Evolutionary conservation across 2,113 vertebrate genomes (phyloP).

Genomic region (Marmota flaviventris): DNA sequence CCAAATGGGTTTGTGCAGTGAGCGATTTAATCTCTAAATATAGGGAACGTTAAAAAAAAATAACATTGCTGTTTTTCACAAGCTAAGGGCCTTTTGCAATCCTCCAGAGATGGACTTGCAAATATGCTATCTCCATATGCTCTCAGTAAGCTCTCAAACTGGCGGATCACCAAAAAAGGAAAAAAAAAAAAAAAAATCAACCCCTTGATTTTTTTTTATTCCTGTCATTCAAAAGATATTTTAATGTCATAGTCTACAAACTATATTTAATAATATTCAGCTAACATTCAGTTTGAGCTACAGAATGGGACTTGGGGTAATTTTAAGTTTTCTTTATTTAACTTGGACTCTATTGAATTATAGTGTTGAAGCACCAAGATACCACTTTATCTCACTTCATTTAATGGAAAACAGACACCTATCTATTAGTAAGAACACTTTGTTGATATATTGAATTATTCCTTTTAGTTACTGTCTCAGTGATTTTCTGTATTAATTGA

Average conservation of each 20-base stretch:
- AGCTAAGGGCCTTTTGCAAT: slow-evolving; percentile 94
- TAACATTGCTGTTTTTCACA: slow-evolving; percentile 96
- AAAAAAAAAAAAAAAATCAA: slow-evolving; percentile 78
- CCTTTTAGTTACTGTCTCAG: neutral
- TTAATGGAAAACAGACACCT: slow-evolving; percentile 65
- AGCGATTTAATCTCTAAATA: slow-evolving; percentile 99
- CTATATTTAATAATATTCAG: slow-evolving; percentile 84
- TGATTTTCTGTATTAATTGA: slow-evolving; percentile 64
- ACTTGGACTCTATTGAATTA: slow-evolving; percentile 59
- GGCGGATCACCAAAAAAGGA: slow-evolving; percentile 88
- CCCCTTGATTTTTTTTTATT: slow-evolving; percentile 84
- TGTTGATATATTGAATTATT: slow-evolving; percentile 48
- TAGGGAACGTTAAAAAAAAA: slow-evolving; percentile 98
- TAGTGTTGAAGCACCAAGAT: slow-evolving; percentile 51
- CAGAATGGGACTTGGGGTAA: slow-evolving; percentile 67
- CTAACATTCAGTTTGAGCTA: slow-evolving; percentile 59
- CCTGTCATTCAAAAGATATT: slow-evolving; percentile 86
- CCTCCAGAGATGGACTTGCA: slow-evolving; percentile 98
- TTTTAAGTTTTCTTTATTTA: slow-evolving; percentile 71
- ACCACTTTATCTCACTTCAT: slow-evolving; percentile 46
- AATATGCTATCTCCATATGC: slow-evolving; percentile 96
- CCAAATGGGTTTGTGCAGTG: slow-evolving; percentile 99
- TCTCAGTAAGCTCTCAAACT: slow-evolving; percentile 93
- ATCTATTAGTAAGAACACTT: slow-evolving; percentile 24
- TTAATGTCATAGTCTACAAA: slow-evolving; percentile 81